A percentile compares a stretch with the other conserved stretches of the same genome.
These are phyloP conservation scores for Okapia johnstoni DNA, from an alignment of 2,113 vertebrate genomes.

Conservation along the genomic window DNA sequence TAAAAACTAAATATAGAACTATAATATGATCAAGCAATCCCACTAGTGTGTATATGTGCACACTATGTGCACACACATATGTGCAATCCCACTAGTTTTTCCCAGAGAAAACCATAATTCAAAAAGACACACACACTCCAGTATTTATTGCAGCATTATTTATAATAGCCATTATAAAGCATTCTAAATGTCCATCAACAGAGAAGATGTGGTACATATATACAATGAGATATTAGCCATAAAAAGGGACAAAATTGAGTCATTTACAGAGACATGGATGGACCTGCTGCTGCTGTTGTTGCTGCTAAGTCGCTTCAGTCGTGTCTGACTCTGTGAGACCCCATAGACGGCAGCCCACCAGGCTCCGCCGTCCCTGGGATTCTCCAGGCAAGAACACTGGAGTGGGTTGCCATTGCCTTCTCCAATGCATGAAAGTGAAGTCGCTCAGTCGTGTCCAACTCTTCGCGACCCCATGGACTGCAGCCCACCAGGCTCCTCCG, in stretches of 20 bases:
- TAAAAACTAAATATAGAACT: not conserved
- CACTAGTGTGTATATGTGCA: not conserved
- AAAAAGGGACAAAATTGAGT: not conserved
- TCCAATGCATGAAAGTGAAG: no score
- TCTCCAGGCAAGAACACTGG: no score
- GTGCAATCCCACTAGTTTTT: no score
- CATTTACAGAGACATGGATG: not conserved
- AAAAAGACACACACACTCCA: not conserved
- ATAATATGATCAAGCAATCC: not conserved
- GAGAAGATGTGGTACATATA: not conserved
- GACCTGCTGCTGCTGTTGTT: not conserved
- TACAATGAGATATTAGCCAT: not conserved
- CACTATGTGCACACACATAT: no score
- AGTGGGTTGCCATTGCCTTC: no score
- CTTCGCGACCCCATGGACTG: no score
- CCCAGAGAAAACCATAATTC: not conserved
- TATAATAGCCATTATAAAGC: not conserved
- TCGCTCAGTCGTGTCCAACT: no score
- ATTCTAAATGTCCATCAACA: not conserved
- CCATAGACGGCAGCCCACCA: no score
- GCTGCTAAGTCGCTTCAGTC: no score
- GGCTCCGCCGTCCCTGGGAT: no score
- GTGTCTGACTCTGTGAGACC: no score
- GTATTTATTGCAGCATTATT: not conserved
- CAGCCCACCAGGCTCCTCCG: no score